A percentile compares a stretch with the other conserved stretches of the same genome.
Conservation (phyloP, 1,140 invertebrate genomes). For the Temnothorax nylanderi region DNA sequence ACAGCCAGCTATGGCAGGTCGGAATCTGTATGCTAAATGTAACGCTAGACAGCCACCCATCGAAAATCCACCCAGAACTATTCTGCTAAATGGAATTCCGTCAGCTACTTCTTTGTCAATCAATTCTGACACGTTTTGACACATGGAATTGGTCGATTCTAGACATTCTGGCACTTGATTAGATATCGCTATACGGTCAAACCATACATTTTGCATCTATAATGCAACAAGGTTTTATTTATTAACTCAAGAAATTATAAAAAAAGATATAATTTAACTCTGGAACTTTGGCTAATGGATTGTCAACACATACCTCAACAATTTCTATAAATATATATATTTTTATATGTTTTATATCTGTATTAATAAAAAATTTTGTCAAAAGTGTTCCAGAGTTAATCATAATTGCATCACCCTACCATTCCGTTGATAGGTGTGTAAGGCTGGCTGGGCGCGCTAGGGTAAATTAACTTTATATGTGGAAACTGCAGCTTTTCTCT, state of each 20-base stretch:
- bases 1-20: slow-evolving; percentile 88
- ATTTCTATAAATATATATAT: not conserved
- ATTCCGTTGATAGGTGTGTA: slow-evolving; percentile 88
- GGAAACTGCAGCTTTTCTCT: slow-evolving; percentile 88
- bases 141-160: slow-evolving; percentile 87
- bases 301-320: not conserved
- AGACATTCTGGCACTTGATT: slow-evolving; percentile 87
- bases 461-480: slow-evolving; percentile 90
- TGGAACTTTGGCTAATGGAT: not conserved
- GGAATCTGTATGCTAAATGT: slow-evolving; percentile 88
- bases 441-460: slow-evolving; percentile 89
- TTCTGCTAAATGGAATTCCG: slow-evolving; percentile 88
- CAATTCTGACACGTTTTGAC: slow-evolving; percentile 86
- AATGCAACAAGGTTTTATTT: slow-evolving; percentile 42
- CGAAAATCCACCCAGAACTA: slow-evolving; percentile 91
- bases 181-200: slow-evolving; percentile 86
- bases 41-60: slow-evolving; percentile 91
- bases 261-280: not conserved
- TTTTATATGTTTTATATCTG: not conserved
- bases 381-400: not conserved
- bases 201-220: slow-evolving; percentile 89
- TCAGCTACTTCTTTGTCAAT: slow-evolving; percentile 88
- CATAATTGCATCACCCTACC: slow-evolving; percentile 78
- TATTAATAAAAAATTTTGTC: not conserved
- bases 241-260: not conserved